These are phyloP conservation scores for Troilus luridus DNA, from an alignment of 2,888 invertebrate species.

Conservation along the genomic window DNA sequence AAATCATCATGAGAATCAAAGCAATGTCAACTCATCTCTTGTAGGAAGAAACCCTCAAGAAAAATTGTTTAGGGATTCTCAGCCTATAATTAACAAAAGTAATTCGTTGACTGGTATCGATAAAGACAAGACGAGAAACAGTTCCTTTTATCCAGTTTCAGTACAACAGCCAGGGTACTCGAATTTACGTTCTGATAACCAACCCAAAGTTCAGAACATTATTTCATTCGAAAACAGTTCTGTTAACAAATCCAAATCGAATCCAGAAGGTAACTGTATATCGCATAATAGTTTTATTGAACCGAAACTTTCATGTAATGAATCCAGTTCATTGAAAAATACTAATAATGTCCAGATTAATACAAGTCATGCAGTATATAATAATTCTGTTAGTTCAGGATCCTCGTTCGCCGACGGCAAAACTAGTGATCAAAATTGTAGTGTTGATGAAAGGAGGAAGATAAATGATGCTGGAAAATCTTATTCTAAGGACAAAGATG, in stretches of 20 bases:
- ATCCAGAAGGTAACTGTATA: constrained; percentile 5
- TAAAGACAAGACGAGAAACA: constrained; percentile 17
- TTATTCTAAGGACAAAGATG: constrained; percentile 45
- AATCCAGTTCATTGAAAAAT: background rate
- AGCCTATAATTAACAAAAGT: background rate
- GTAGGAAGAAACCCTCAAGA: background rate
- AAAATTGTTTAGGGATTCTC: background rate
- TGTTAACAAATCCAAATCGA: background rate
- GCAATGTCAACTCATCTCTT: background rate
- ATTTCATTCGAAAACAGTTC: constrained; percentile 10
- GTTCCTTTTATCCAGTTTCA: background rate
- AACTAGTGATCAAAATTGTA: background rate
- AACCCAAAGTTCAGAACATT: background rate
- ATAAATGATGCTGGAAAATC: background rate
- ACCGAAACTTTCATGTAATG: background rate
- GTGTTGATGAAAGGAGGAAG: constrained; percentile 9
- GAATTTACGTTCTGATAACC: background rate
- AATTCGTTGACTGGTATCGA: background rate
- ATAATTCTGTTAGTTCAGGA: constrained; percentile 4
- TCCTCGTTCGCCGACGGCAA: background rate
- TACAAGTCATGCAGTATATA: background rate
- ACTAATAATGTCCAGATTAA: constrained; percentile 7
- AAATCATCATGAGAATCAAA: background rate
- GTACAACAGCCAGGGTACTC: background rate
- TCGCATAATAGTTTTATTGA: constrained; percentile 4